Base-by-base conservation (phyloP, 2,797 vertebrate genomes). In the Tarsius wallacei region DNA sequence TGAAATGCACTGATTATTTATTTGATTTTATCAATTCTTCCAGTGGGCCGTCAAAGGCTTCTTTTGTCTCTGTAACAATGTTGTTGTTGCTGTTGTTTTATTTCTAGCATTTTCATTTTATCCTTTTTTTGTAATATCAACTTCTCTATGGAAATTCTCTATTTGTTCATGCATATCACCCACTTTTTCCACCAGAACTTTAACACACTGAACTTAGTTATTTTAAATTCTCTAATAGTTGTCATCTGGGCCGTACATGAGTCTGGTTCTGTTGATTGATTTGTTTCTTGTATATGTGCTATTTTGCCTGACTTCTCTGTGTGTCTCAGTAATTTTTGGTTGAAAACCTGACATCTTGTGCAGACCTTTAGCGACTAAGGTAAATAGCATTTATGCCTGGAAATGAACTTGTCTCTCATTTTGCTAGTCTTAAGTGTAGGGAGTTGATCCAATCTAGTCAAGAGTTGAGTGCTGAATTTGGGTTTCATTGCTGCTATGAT, bases 341-440 rank as follows among this genome's bases (percentile, higher is more conserved):
- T 93, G 57, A 90, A 93, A 87, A 22, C 26, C 51, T 85, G 77
- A n/a, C 12, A 87, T 68, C 57, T 90, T 80, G 24, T 53, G 10
- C 4, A 68, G 42, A 57, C 49, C 4, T 51, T 19, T 5, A 71
- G 7, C 51, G 31, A 80, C 6, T 10, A 16, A 84, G 12, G 17
- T n/a, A 83, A 93, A 70, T 1, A 51, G 51, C 42, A 53, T 64
- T 61, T 80, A 51, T 21, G 2, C 31, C 57, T 57, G n/a, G 31
- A 76, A 74, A 84, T 74, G 16, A 84, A 71, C 10, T 15, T 57
- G 10, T 49, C n/a, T 64, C 49, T 64, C 77, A 26, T 59, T 74
- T 26, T 78, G 49, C 64, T 71, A 53, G 14, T 36, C 36, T 71
- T 80, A 33, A 24, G 14, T 83, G 51, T 63, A 31, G 19, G 22